phyloP scores from a whole-genome alignment of 2,888 invertebrate species.

The Rotaria sp. region DNA sequence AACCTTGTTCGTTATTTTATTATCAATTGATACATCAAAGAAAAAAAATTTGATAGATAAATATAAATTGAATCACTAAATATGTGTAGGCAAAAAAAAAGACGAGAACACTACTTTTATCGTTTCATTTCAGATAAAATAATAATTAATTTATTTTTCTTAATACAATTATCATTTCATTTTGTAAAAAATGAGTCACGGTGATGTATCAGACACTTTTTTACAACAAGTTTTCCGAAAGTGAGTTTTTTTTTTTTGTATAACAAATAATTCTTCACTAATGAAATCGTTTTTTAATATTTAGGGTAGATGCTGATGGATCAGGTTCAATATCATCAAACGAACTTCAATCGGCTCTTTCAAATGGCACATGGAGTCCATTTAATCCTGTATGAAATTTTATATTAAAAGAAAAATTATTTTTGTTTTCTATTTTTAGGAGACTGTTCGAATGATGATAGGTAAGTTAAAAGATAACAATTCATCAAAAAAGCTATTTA shows the following conservation, averaged over 20 bases:
- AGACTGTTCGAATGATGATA: conserved; percentile 59
- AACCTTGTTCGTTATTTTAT: no score
- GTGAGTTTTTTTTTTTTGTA: not conserved
- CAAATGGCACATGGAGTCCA: conserved; percentile 74
- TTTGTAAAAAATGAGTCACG: not conserved
- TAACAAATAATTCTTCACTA: not conserved
- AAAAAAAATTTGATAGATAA: no score
- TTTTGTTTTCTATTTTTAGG: not conserved
- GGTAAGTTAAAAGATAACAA: not conserved
- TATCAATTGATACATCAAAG: no score
- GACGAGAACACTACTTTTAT: no score
- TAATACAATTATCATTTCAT: no score
- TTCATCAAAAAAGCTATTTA: no score
- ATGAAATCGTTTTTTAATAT: not conserved
- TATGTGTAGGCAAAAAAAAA: no score
- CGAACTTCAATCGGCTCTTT: conserved; percentile 51
- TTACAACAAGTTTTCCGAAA: not conserved
- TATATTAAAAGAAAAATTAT: not conserved
- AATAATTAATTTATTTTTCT: no score
- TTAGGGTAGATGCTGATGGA: conserved; percentile 48
- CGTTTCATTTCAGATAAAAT: no score
- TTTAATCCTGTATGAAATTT: conserved; percentile 71
- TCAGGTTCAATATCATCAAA: conserved; percentile 50
- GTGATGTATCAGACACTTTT: not conserved
- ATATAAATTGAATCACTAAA: no score